Evolutionary conservation across 2,888 invertebrate genomes (phyloP).

Genomic region (Prosopocoilus inquinatus): DNA sequence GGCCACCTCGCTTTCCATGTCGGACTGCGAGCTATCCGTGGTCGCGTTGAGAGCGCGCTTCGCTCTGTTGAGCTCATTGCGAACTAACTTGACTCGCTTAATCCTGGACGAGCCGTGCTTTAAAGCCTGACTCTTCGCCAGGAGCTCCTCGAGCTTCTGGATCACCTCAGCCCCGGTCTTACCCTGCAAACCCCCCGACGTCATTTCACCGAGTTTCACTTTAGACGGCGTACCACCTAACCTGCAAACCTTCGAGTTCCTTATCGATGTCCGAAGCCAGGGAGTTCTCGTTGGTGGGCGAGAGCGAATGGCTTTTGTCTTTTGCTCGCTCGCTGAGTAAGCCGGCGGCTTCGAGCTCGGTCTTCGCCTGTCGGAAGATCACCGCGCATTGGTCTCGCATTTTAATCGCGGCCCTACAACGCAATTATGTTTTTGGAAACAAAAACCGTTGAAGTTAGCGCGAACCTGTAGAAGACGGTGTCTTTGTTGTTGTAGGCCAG

Average conservation of each 20-base stretch:
- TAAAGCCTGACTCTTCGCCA: conserved; percentile 62
- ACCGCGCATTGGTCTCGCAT: conserved; percentile 86
- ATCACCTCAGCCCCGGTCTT: conserved; percentile 48
- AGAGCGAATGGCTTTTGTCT: conserved; percentile 41
- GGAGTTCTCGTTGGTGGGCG: conserved; percentile 46
- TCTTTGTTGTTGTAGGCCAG: conserved; percentile 93
- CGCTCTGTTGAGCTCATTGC: conserved; percentile 58
- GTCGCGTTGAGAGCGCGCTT: conserved; percentile 43
- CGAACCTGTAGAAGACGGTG: conserved; percentile 82
- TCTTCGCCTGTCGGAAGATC: conserved; percentile 75
- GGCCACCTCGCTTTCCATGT: conserved; percentile 41
- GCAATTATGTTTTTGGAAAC: neutral
- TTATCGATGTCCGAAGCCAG: conserved; percentile 57
- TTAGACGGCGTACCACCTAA: conserved; percentile 30
- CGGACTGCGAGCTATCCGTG: conserved; percentile 47
- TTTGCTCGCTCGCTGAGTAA: conserved; percentile 48
- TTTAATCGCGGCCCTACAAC: conserved; percentile 71
- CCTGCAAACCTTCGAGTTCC: conserved; percentile 52
- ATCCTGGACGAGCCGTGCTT: conserved; percentile 58
- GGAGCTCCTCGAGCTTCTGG: conserved; percentile 58
- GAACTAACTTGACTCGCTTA: conserved; percentile 59
- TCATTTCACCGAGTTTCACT: too few relatives aligned
- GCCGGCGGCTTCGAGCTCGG: conserved; percentile 67
- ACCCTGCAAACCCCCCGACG: conserved; percentile 33
- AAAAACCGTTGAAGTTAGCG: neutral